Evolutionary conservation across 37 sponge, comb jelly and placozoan species (phyloP).

Genomic region (Dysidea cf. avara): DNA sequence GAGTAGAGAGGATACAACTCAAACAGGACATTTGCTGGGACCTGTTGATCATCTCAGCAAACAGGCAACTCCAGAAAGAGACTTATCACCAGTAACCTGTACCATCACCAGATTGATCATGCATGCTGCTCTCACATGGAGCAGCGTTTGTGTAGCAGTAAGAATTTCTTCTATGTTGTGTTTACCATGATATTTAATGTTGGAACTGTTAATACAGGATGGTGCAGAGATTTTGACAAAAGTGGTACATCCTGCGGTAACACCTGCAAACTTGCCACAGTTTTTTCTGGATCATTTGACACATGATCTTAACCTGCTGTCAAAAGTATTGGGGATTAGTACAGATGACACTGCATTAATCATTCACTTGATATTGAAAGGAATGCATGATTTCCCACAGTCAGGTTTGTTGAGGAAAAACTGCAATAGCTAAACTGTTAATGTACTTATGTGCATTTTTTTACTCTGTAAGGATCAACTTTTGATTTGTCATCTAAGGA

Average conservation of each 20-base stretch:
- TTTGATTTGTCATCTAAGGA: not conserved
- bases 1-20: conserved; percentile 47
- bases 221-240: not conserved
- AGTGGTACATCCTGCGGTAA: not conserved
- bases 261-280: conserved; percentile 26
- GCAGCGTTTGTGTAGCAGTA: not conserved
- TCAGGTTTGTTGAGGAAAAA: too few species aligned
- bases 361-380: conserved; percentile 46
- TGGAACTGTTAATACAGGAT: too few species aligned
- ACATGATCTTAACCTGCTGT: conserved; percentile 33
- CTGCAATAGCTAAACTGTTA: too few species aligned
- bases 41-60: conserved; percentile 13
- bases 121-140: conserved; percentile 74
- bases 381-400: not conserved
- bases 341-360: conserved; percentile 44
- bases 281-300: conserved; percentile 56
- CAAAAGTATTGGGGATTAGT: conserved; percentile 27
- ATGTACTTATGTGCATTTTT: too few species aligned
- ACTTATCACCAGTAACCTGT: conserved; percentile 44
- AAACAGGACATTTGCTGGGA: conserved; percentile 69
- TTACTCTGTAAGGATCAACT: too few species aligned
- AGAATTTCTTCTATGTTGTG: too few species aligned
- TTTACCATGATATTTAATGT: too few species aligned
- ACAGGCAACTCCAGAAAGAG: conserved; percentile 51
- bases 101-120: conserved; percentile 67